These are phyloP conservation scores for Hydrolagus colliei DNA, from an alignment of 2,797 vertebrate genomes.

Conservation along the genomic window DNA sequence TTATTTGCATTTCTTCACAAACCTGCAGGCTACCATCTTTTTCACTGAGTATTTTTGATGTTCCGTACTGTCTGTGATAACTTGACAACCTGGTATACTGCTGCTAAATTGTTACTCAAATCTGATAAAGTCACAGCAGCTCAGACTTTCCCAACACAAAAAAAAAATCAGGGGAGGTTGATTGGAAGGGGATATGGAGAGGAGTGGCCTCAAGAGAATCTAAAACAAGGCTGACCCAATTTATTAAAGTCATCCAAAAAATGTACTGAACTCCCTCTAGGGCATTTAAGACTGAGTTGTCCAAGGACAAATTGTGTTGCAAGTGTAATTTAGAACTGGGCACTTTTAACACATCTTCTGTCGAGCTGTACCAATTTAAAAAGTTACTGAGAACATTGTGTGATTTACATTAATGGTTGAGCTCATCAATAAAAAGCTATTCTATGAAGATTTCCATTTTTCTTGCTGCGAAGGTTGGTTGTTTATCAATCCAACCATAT, in stretches of 20 bases:
- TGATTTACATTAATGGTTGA: no score
- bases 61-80: background rate
- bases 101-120: background rate
- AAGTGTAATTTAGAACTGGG: background rate
- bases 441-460: no score
- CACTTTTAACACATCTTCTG: background rate
- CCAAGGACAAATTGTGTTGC: background rate
- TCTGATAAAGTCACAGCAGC: constrained; percentile 10
- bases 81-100: no score
- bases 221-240: background rate
- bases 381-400: background rate
- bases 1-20: background rate
- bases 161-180: background rate
- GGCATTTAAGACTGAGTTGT: background rate
- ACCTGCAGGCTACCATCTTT: background rate
- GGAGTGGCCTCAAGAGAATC: background rate
- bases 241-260: background rate
- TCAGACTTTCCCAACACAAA: background rate
- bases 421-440: no score
- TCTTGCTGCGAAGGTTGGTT: no score
- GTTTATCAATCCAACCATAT: no score
- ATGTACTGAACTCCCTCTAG: background rate
- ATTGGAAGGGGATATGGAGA: background rate
- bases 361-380: background rate
- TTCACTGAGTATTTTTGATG: background rate